Evolutionary conservation across 35 echinoderm and acorn worm genomes (phyloP).

Genomic region (Chiridota heheva): DNA sequence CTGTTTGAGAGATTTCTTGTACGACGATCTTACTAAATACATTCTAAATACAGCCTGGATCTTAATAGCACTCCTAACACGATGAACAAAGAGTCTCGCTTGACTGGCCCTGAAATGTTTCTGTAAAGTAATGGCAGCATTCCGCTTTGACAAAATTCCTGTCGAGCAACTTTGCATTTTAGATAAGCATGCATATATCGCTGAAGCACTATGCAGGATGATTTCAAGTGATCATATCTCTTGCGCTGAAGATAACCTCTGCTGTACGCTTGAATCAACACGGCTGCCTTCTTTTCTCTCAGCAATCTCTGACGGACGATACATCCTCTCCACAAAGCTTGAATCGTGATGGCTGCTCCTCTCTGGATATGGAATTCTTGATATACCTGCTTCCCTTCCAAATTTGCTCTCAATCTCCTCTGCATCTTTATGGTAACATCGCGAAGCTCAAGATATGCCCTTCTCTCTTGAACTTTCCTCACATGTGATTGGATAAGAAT

Average conservation of each 20-base stretch:
- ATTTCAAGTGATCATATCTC: background rate
- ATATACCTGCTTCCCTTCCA: background rate
- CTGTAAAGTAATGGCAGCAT: constrained; percentile 57
- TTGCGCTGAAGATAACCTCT: constrained; percentile 16
- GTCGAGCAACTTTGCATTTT: too few relatives aligned
- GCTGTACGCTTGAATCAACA: constrained; percentile 5
- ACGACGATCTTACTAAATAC: constrained; percentile 34
- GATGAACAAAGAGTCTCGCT: constrained; percentile 22
- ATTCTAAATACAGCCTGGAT: constrained; percentile 59
- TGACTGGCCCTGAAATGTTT: constrained; percentile 52
- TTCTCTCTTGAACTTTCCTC: constrained; percentile 17
- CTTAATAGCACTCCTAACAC: constrained; percentile 47
- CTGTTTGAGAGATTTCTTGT: background rate
- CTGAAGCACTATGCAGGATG: too few relatives aligned
- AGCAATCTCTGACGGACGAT: background rate
- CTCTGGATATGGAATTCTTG: background rate
- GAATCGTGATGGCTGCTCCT: constrained; percentile 12
- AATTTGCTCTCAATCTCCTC: background rate
- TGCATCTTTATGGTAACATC: constrained; percentile 14
- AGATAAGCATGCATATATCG: too few relatives aligned
- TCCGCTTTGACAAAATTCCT: too few relatives aligned
- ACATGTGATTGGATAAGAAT: constrained; percentile 49
- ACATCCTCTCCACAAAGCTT: constrained; percentile 33
- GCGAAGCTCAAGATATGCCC: background rate
- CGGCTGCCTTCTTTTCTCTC: constrained; percentile 2